Conservation (phyloP, 2,888 invertebrate species). For the Liodrosophila aerea region DNA sequence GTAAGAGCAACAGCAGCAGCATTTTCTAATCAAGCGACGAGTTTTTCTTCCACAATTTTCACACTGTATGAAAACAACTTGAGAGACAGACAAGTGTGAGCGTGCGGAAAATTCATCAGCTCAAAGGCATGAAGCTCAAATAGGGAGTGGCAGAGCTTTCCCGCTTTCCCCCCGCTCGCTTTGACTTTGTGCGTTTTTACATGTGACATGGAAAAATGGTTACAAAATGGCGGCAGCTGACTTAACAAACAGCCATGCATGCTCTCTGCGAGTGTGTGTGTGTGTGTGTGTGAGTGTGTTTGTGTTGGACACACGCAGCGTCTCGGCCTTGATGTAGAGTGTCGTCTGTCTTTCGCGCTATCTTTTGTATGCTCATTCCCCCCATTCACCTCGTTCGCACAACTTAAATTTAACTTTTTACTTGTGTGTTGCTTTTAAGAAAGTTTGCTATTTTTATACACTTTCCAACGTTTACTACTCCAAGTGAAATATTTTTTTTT, state of each 20-base stretch:
- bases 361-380: constrained; percentile 4
- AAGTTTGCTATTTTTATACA: constrained; percentile 46
- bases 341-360: constrained; percentile 48
- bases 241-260: constrained; percentile 60
- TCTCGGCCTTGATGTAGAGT: constrained; percentile 63
- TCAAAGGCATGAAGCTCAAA: constrained; percentile 34
- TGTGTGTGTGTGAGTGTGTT: constrained; percentile 6
- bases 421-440: constrained; percentile 37
- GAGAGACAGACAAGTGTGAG: constrained; percentile 46
- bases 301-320: constrained; percentile 34
- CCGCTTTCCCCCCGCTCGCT: no score
- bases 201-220: constrained; percentile 69
- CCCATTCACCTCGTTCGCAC: constrained; percentile 25
- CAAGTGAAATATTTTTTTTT: no score
- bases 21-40: constrained; percentile 62
- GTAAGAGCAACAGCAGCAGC: constrained; percentile 9
- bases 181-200: constrained; percentile 44
- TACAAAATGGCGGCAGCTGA: constrained; percentile 74
- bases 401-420: constrained; percentile 65
- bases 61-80: constrained; percentile 59
- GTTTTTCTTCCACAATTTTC: constrained; percentile 47
- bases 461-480: constrained; percentile 5
- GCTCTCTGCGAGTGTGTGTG: constrained; percentile 7
- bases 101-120: constrained; percentile 67
- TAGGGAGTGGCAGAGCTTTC: constrained; percentile 16